A percentile compares a stretch with the other conserved stretches of the same genome.
phyloP scores from a whole-genome alignment of 2,797 vertebrate genomes.

The Prionace glauca region DNA sequence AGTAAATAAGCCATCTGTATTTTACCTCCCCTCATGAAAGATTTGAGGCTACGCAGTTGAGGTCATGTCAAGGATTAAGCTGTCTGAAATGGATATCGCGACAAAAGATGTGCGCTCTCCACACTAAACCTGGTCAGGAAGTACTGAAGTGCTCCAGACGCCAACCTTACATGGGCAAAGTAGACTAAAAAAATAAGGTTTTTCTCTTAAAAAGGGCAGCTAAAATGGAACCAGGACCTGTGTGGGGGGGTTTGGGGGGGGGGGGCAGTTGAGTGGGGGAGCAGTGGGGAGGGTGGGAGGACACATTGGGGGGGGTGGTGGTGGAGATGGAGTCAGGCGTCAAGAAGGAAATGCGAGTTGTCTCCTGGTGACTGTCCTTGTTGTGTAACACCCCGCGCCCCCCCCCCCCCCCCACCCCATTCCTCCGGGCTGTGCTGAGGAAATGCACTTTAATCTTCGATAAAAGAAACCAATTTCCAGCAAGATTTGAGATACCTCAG shows the following conservation, averaged over 20 bases:
- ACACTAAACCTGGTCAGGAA: background rate
- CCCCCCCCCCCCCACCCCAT: no score
- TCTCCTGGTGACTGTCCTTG: background rate
- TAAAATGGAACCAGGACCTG: background rate
- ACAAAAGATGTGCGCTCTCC: background rate
- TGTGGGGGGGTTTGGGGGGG: no score
- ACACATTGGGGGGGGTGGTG: no score
- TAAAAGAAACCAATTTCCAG: background rate
- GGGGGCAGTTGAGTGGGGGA: no score
- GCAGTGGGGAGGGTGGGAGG: no score
- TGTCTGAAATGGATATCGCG: conserved; percentile 38
- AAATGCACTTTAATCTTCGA: background rate
- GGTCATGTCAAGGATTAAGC: conserved; percentile 43
- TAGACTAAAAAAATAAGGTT: no score
- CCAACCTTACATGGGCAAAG: background rate
- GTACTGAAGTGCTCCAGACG: background rate
- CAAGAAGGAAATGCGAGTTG: background rate
- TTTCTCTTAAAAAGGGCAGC: no score
- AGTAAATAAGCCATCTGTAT: conserved; percentile 24
- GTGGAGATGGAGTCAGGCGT: background rate
- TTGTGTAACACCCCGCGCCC: no score
- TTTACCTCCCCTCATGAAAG: background rate
- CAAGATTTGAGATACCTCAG: no score
- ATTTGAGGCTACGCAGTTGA: conserved; percentile 39
- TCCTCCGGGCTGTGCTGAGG: background rate